phyloP scores from a whole-genome alignment of 1,140 invertebrate genomes.

The Frieseomelitta varia region DNA sequence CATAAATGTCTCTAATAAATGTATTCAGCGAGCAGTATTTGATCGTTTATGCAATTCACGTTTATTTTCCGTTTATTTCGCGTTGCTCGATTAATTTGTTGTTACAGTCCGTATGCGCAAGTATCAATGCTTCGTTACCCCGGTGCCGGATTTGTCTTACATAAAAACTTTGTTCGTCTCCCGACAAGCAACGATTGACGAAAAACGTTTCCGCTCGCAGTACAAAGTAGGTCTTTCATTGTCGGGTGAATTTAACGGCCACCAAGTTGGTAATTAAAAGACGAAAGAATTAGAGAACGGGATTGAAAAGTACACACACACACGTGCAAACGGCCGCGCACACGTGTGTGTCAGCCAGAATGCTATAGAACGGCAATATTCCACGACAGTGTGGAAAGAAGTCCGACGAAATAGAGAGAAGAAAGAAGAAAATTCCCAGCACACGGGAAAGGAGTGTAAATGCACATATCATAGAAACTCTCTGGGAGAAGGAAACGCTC shows the following conservation, averaged over 20 bases:
- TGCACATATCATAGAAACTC: slow-evolving; percentile 18
- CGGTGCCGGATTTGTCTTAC: not conserved
- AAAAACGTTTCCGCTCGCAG: not conserved
- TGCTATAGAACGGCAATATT: slow-evolving; percentile 42
- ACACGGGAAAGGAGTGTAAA: not conserved
- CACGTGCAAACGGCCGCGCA: too few relatives aligned
- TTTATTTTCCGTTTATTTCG: too few relatives aligned
- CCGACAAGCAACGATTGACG: not conserved
- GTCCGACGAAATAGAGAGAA: slow-evolving; percentile 17
- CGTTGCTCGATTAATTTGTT: not conserved
- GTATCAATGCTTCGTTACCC: too few relatives aligned
- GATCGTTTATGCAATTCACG: slow-evolving; percentile 4
- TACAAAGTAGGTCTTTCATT: too few relatives aligned
- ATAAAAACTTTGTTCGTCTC: not conserved
- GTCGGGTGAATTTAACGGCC: not conserved
- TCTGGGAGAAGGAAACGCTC: slow-evolving; percentile 26
- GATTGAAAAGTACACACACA: not conserved
- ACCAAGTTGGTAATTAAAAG: not conserved
- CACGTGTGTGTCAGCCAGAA: too few relatives aligned
- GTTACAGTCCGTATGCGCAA: too few relatives aligned
- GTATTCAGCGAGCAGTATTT: not conserved
- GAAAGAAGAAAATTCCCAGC: not conserved
- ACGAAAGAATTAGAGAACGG: not conserved
- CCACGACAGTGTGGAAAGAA: not conserved
- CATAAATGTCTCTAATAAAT: not conserved